Percentiles rank a stretch among this genome's conserved stretches.
Evolutionary conservation across 2,797 vertebrate genomes (phyloP).

Genomic region (Acipenser transmontanus): DNA sequence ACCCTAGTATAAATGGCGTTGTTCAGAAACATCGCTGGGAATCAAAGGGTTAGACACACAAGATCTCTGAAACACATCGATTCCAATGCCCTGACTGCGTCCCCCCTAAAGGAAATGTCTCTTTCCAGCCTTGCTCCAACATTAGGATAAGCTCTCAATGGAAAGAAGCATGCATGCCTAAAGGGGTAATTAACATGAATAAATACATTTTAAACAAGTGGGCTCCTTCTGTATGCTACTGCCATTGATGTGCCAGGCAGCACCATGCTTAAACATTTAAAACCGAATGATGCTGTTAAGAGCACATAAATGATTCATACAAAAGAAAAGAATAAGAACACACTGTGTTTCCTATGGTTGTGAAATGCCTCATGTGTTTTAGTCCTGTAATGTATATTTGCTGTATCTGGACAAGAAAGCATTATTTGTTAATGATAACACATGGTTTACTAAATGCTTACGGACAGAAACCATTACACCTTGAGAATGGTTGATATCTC

Average conservation of each 20-base stretch:
- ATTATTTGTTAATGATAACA: conserved; percentile 60
- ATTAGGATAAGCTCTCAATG: no score
- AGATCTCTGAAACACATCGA: no score
- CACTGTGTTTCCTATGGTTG: conserved; percentile 29
- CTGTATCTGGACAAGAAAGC: conserved; percentile 33
- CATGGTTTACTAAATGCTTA: background rate
- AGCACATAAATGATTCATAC: conserved; percentile 54
- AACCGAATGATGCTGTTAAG: conserved; percentile 46
- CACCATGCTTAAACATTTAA: conserved; percentile 36
- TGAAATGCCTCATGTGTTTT: conserved; percentile 30
- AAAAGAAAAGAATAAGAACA: conserved; percentile 37
- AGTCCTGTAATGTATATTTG: conserved; percentile 36
- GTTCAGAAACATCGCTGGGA: no score
- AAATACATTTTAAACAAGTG: conserved; percentile 34
- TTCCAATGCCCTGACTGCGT: no score
- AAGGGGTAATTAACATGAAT: conserved; percentile 35
- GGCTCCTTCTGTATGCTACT: conserved; percentile 31
- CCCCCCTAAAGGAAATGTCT: no score
- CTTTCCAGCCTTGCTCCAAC: no score
- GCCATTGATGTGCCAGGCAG: conserved; percentile 39
- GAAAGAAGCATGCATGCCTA: conserved; percentile 21
- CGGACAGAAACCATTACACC: no score
- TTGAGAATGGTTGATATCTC: no score
- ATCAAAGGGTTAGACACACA: no score
- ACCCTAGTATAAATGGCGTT: no score